Percentiles rank a stretch among this genome's conserved stretches.
Evolutionary conservation across 2,888 invertebrate genomes (phyloP).

Genomic region (Leptopilina syphax): DNA sequence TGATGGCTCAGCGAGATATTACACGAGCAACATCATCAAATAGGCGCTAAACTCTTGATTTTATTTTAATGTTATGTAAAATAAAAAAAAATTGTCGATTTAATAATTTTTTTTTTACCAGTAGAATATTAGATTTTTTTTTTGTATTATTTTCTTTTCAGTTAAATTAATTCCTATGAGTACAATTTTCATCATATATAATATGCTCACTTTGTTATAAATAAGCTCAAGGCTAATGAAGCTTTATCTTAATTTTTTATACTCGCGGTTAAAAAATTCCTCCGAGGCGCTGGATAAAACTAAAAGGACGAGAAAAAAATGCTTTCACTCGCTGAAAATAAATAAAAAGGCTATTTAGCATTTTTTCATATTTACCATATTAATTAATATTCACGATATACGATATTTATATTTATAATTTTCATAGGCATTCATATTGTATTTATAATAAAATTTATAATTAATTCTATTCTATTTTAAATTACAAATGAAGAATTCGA

Average conservation of each 20-base stretch:
- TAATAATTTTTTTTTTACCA: not conserved
- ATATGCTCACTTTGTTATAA: not conserved
- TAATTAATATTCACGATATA: too few species aligned
- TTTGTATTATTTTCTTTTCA: not conserved
- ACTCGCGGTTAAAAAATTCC: not conserved
- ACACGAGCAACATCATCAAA: constrained; percentile 6
- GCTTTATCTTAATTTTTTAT: constrained; percentile 17
- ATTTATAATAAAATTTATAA: too few species aligned
- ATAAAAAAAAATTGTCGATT: not conserved
- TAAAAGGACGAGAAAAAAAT: too few species aligned
- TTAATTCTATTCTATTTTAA: too few species aligned
- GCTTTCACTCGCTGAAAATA: too few species aligned
- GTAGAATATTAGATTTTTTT: too few species aligned
- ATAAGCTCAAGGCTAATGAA: constrained; percentile 7
- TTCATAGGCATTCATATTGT: too few species aligned
- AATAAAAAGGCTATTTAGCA: too few species aligned
- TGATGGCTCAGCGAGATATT: constrained; percentile 20
- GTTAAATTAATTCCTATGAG: not conserved
- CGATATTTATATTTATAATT: too few species aligned
- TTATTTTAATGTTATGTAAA: not conserved
- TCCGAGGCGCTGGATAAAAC: not conserved
- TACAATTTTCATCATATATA: not conserved
- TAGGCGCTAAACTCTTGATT: constrained; percentile 28
- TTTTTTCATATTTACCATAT: too few species aligned
- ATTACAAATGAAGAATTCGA: too few species aligned